These are phyloP conservation scores for Glyphotaelius pellucidus DNA, from an alignment of 2,888 invertebrate genomes.

Conservation along the genomic window DNA sequence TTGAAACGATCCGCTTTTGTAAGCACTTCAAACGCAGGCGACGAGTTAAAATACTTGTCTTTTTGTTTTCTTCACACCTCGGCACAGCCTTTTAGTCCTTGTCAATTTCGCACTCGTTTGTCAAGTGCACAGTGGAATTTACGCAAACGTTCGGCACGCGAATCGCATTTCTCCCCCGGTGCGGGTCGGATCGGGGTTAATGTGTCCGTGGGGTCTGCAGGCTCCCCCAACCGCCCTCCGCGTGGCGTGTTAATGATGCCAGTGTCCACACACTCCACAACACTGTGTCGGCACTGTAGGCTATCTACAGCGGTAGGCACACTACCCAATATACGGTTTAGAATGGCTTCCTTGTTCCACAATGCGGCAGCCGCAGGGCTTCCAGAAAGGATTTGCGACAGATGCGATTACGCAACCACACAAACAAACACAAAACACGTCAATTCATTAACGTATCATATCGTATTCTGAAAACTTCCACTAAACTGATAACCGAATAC, in stretches of 20 bases:
- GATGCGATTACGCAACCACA: neutral
- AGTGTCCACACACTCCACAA: slow-evolving; percentile 11
- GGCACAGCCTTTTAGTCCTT: neutral
- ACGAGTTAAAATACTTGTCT: neutral
- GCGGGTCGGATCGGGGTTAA: slow-evolving; percentile 40
- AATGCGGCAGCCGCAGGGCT: neutral
- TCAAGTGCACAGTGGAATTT: slow-evolving; percentile 15
- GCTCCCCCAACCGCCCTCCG: neutral
- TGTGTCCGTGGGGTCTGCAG: neutral
- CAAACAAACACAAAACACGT: neutral
- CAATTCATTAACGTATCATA: neutral
- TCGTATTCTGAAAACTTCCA: neutral
- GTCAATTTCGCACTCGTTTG: slow-evolving; percentile 33
- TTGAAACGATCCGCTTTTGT: slow-evolving; percentile 4
- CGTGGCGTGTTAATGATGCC: slow-evolving; percentile 22
- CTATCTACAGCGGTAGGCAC: neutral
- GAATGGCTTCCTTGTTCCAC: slow-evolving; percentile 25
- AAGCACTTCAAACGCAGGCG: neutral
- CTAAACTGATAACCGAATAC: neutral
- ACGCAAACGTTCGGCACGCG: slow-evolving; percentile 28
- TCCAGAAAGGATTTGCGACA: neutral
- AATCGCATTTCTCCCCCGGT: neutral
- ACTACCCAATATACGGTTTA: neutral
- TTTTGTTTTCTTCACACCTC: slow-evolving; percentile 8
- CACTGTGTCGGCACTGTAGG: neutral